Evolutionary conservation across 2,113 vertebrate species (phyloP), one percentile per base, ranked within the genome.

Genomic region (Cryptotis parvus): DNA sequence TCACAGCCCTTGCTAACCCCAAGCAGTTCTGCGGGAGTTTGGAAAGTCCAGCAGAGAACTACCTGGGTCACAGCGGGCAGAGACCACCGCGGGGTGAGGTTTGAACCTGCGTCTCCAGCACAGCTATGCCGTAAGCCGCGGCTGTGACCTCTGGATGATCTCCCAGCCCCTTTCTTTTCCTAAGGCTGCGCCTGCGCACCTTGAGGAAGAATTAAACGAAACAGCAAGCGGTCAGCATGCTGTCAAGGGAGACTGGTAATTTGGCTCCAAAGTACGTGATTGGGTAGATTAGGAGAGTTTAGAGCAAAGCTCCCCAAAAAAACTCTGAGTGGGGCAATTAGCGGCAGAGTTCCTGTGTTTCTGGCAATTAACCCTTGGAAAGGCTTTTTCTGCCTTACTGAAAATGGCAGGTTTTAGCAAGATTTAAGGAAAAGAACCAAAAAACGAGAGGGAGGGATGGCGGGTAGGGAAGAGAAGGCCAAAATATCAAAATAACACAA

Each of bases 261-360:
- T n/a, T n/a, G n/a, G n/a, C n/a, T 14, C 10, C 63, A 75, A 91
- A 94, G 76, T 29, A 87, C 68, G 75, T 18, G 45, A 72, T 0
- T 86, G 61, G 39, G 2, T 75, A 86, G 61, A 89, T 75, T 20
- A 89, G 37, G 35, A 41, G 9, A 68, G 43, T 2, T 74, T 74
- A 93, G 86, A 83, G 89, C 43, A 86, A 75, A 93, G 79, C 31
- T 49, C 72, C 20, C 91, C 63, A 49, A 37, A 77, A 89, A 92
- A 73, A 1, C 24, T 84, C 66, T 91, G n/a, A 20, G 77, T 27
- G n/a, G 45, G 75, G 22, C 15, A 81, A 70, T 11, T 69, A 8
- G 15, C 80, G 72, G n/a, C 24, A 41, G 49, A 72, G 31, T 15
- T 80, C 49, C 41, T 37, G 7, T 29, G 45, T 55, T 74, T n/a